Evolutionary conservation across 2,797 vertebrate genomes (phyloP).

Genomic region (Pseudomugil gertrudae): DNA sequence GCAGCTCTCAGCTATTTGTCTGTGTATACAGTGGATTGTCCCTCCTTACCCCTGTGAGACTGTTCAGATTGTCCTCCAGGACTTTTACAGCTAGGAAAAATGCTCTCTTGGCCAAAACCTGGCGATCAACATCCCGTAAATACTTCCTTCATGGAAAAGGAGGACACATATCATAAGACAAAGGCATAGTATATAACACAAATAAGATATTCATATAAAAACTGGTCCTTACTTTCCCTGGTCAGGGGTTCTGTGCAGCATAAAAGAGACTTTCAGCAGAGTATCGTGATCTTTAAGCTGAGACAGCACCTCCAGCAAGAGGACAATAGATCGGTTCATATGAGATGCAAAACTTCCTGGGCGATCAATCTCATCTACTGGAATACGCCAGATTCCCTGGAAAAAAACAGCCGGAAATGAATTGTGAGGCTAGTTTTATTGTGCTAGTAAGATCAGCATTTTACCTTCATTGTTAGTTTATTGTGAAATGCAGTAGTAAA

Average conservation of each 20-base stretch:
- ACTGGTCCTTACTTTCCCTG: constrained; percentile 94
- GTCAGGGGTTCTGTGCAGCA: constrained; percentile 98
- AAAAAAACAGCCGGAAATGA: constrained; percentile 10
- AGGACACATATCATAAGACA: constrained; percentile 34
- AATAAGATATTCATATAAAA: background rate
- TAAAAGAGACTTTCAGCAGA: constrained; percentile 94
- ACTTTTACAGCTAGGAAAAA: constrained; percentile 97
- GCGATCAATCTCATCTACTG: constrained; percentile 99
- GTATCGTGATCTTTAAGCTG: constrained; percentile 95
- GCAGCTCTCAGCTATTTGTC: constrained; percentile 11
- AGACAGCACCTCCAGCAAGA: constrained; percentile 93
- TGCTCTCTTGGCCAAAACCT: constrained; percentile 94
- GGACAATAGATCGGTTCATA: constrained; percentile 98
- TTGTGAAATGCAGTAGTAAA: background rate
- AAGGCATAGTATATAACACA: constrained; percentile 24
- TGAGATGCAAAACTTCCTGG: constrained; percentile 98
- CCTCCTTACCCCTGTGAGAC: constrained; percentile 88
- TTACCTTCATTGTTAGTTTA: background rate
- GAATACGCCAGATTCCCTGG: constrained; percentile 99
- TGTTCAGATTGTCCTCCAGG: constrained; percentile 94
- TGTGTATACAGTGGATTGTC: constrained; percentile 21
- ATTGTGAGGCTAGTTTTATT: background rate
- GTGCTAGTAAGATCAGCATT: background rate
- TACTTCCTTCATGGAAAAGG: constrained; percentile 87
- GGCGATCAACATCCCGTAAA: constrained; percentile 98